Base-by-base conservation (phyloP, 2,888 invertebrate species). In the Lithophane leautieri region DNA sequence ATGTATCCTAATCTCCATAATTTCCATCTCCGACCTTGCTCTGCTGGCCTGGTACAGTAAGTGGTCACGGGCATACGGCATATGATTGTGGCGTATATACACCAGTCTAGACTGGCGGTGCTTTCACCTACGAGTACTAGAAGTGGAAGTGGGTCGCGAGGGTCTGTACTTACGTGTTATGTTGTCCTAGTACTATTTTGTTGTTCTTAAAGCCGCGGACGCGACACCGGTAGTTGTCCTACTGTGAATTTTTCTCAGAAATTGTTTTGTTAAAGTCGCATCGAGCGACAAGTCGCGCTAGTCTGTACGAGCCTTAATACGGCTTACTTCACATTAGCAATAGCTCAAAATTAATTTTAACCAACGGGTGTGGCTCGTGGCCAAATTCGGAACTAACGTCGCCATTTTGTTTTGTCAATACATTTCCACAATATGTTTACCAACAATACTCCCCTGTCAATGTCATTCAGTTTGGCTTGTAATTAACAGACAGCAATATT, bases 141-240 rank as follows among this genome's bases (percentile, higher is more conserved):
- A 25, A 58, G 14, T 80, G 63, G 83, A 81, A 70, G 81, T 81
- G 73, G 72, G 81, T 81, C 79, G 61, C 79, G 79, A 54, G 56
- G 83, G 70, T 60, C 58, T 40, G n/a, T n/a, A 28, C 68, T 58
- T 42, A 40, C 47, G 67, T 25, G 52, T 58, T 58, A 63, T 82
- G 83, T 12, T 63, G 71, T 50, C 71, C 79, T 83, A 40, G 68
- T 78, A 78, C 71, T 54, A 28, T 44, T 63, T 58, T 40, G 47
- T 62, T 14, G 19, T 16, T 50, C 11, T 58, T 40, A 11, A 52
- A 22, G 34, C 3, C 34, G 2, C 34, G 34, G 2, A 4, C 34
- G 4, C 34, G 34, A 34, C n/a, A n/a, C n/a, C n/a, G n/a, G n/a
- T n/a, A n/a, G n/a, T n/a, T n/a, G n/a, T n/a, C n/a, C n/a, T n/a